Percentiles rank a stretch among this genome's conserved stretches.
Conservation (phyloP, 2,888 invertebrate species). For the Tiphia femorata region DNA sequence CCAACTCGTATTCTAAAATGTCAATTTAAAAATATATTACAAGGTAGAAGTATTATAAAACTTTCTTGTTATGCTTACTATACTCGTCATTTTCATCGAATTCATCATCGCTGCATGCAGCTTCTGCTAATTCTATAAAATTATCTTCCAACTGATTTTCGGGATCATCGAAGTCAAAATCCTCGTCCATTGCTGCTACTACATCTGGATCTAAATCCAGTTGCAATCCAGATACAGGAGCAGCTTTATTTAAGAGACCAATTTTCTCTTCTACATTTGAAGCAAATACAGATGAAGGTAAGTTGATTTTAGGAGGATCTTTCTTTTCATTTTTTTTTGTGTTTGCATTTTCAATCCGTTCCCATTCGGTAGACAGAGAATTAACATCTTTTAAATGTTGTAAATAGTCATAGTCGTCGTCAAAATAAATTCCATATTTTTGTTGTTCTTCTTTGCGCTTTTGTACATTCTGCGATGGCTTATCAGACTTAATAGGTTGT, state of each 20-base stretch:
- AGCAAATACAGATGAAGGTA: conserved; percentile 92
- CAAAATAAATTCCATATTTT: conserved; percentile 92
- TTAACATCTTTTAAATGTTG: conserved; percentile 85
- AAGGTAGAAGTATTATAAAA: not conserved
- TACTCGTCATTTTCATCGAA: conserved; percentile 63
- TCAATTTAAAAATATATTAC: conserved; percentile 8
- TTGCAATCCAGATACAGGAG: conserved; percentile 76
- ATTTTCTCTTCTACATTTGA: conserved; percentile 88
- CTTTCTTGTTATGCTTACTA: conserved; percentile 20
- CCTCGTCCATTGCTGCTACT: conserved; percentile 92
- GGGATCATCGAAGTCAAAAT: conserved; percentile 88
- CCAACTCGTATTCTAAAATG: conserved; percentile 19
- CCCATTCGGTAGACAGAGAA: conserved; percentile 73
- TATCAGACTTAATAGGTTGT: conserved; percentile 44
- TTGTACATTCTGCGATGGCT: conserved; percentile 58
- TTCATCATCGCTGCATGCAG: conserved; percentile 65
- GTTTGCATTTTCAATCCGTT: conserved; percentile 60
- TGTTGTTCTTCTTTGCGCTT: conserved; percentile 79
- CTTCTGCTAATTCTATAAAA: conserved; percentile 88
- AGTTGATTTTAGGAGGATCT: conserved; percentile 67
- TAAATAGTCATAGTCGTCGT: conserved; percentile 95
- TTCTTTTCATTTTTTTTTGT: conserved; percentile 53
- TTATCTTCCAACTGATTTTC: conserved; percentile 92
- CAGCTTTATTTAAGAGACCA: conserved; percentile 86
- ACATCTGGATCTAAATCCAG: conserved; percentile 92